phyloP scores from a whole-genome alignment of 2,113 vertebrate species.

The Cephalopholis sonnerati region DNA sequence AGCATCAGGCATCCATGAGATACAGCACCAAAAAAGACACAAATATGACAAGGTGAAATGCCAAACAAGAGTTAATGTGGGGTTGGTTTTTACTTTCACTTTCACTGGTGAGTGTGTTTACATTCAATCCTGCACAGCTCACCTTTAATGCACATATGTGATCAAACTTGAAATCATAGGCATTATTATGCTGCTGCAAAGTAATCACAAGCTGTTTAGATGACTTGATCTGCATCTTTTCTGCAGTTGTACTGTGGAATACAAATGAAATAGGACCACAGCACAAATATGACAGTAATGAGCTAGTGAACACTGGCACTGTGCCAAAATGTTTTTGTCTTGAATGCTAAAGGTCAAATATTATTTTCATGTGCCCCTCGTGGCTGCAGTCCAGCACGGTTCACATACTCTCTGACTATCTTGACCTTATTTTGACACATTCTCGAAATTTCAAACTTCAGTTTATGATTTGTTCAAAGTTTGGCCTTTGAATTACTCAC shows the following conservation, averaged over 20 bases:
- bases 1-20: too few relatives aligned
- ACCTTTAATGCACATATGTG: too few relatives aligned
- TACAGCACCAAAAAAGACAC: too few relatives aligned
- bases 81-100: too few relatives aligned
- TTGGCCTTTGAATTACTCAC: constrained; percentile 12
- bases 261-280: neutral
- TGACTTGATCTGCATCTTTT: neutral
- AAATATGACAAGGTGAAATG: too few relatives aligned
- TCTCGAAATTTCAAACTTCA: neutral
- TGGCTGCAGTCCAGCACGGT: constrained; percentile 6
- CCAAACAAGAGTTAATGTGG: too few relatives aligned
- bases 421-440: neutral
- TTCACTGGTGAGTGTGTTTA: too few relatives aligned
- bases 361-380: neutral
- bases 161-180: neutral
- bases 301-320: neutral
- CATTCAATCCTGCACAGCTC: too few relatives aligned
- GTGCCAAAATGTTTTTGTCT: neutral
- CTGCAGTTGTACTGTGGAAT: neutral
- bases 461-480: constrained; percentile 4
- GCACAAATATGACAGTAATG: neutral
- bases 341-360: constrained; percentile 4
- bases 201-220: too few relatives aligned
- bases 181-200: neutral
- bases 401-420: neutral